Conservation (phyloP, 2,888 invertebrate species). For the Tenthredo notha region DNA sequence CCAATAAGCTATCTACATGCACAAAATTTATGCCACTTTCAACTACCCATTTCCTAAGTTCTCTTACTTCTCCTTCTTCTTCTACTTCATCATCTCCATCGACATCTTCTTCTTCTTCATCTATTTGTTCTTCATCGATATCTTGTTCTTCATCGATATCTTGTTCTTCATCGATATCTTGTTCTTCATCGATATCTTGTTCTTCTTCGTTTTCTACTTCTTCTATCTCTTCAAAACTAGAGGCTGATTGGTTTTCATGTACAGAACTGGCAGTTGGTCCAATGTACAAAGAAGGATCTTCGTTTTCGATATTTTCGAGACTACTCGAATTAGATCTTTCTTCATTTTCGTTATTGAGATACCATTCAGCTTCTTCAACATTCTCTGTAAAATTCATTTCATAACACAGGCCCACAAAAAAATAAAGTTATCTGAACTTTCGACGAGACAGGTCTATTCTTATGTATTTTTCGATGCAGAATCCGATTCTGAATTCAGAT, state of each 20-base stretch:
- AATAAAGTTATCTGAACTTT: too few species aligned
- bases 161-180: too few species aligned
- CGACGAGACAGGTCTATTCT: too few species aligned
- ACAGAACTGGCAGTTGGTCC: neutral
- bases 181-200: neutral
- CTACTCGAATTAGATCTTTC: neutral
- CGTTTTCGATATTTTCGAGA: neutral
- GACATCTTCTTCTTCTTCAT: too few species aligned
- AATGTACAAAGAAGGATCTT: slow-evolving; percentile 2
- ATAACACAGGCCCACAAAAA: too few species aligned
- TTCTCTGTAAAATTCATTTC: neutral
- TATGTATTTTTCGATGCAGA: too few species aligned
- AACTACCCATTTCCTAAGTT: slow-evolving; percentile 53
- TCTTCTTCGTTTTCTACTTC: neutral
- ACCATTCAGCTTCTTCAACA: neutral
- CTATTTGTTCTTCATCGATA: too few species aligned
- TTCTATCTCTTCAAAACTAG: neutral
- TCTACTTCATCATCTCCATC: neutral
- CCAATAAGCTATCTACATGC: slow-evolving; percentile 53
- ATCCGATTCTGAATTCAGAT: too few species aligned
- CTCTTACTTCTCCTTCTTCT: neutral
- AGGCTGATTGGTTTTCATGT: neutral
- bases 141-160: too few species aligned
- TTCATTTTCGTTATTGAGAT: neutral
- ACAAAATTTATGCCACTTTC: slow-evolving; percentile 47